A percentile compares a stretch with the other conserved stretches of the same genome.
phyloP scores from a whole-genome alignment of 2,888 invertebrate species.

The Panorpa germanica region DNA sequence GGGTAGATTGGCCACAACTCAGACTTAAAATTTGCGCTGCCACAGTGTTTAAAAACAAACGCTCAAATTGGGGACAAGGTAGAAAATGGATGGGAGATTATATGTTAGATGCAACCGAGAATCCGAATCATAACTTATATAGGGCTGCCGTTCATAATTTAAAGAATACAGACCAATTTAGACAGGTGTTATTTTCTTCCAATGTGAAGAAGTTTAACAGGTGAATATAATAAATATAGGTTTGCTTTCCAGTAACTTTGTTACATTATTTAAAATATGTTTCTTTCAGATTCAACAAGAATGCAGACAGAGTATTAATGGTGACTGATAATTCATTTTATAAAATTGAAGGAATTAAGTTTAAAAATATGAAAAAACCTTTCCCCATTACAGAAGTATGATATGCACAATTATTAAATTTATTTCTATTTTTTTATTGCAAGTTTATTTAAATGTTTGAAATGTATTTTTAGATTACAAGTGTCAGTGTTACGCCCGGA shows the following conservation, averaged over 20 bases:
- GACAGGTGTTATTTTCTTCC: slow-evolving; percentile 25
- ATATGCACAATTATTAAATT: slow-evolving; percentile 8
- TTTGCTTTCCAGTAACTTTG: neutral
- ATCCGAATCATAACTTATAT: slow-evolving; percentile 42
- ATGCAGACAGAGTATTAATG: slow-evolving; percentile 74
- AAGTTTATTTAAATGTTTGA: slow-evolving; percentile 6
- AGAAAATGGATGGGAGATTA: slow-evolving; percentile 77
- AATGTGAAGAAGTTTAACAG: slow-evolving; percentile 23
- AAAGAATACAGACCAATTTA: slow-evolving; percentile 45
- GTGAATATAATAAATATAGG: slow-evolving; percentile 1
- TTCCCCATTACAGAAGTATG: slow-evolving; percentile 54
- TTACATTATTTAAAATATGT: slow-evolving; percentile 1
- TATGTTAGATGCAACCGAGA: slow-evolving; percentile 44
- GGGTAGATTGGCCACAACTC: slow-evolving; percentile 75
- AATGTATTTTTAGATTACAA: slow-evolving; percentile 40
- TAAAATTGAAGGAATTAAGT: slow-evolving; percentile 74
- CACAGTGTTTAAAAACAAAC: slow-evolving; percentile 44
- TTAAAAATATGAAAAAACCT: slow-evolving; percentile 75
- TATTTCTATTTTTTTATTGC: slow-evolving; percentile 8
- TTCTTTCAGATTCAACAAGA: slow-evolving; percentile 39
- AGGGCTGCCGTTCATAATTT: slow-evolving; percentile 46
- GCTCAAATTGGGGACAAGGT: slow-evolving; percentile 52
- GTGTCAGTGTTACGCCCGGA: slow-evolving; percentile 69
- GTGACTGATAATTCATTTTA: slow-evolving; percentile 71
- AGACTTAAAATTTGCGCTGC: slow-evolving; percentile 62